Base-by-base conservation (phyloP, 2,888 invertebrate genomes). In the Quadriops clusia region DNA sequence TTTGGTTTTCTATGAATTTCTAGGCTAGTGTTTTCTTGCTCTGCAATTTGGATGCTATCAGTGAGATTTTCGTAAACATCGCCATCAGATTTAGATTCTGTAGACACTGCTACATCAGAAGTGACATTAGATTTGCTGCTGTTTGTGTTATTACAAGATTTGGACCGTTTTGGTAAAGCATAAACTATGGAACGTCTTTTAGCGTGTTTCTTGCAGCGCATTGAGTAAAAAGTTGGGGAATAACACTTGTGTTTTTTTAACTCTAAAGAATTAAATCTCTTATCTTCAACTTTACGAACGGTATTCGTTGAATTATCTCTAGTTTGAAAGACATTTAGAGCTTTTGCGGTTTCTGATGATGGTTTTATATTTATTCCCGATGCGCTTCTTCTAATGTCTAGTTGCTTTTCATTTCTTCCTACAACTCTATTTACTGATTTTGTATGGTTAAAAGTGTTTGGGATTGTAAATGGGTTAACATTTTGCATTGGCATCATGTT, bases 31-130 rank as follows among this genome's bases (percentile, higher is more conserved):
- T 45, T 49, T 30, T 59, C 51, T 38, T 68, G 67, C 53, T 75
- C 75, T 37, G 69, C 71, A 15, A 75, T 68, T 58, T 76, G 75
- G 39, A 75, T 74, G 9, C 74, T 74, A 50, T 76, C 76, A 23
- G 72, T 74, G 32, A 77, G 56, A 50, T 77, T 74, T 53, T 77
- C 72, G 53, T 74, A 75, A 35, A 1, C 55, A 47, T 38, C 53
- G 50, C 57, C 3, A 56, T 49, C 20, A 60, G 40, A n/a, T 60
- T 39, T 39, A 9, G n/a, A n/a, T n/a, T n/a, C n/a, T n/a, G n/a
- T n/a, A n/a, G n/a, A n/a, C n/a, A n/a, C n/a, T n/a, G n/a, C n/a
- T n/a, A n/a, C n/a, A n/a, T n/a, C n/a, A n/a, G n/a, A n/a, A n/a
- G n/a, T n/a, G n/a, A n/a, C n/a, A n/a, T n/a, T n/a, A n/a, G n/a